phyloP scores from a whole-genome alignment of 1,140 invertebrate genomes.

The Anastatus disparis region DNA sequence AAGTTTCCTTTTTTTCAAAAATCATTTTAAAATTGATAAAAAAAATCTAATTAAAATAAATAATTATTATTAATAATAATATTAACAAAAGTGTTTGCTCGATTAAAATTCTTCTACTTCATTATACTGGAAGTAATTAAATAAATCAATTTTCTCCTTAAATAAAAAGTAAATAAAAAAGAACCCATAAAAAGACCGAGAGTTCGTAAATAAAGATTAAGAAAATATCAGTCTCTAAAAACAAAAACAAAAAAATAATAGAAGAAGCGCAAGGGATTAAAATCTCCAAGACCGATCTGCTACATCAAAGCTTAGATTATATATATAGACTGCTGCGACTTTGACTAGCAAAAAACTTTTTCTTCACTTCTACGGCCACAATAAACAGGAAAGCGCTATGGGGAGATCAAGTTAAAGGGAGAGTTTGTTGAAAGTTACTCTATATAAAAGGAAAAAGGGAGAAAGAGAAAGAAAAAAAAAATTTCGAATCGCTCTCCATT shows the following conservation, averaged over 20 bases:
- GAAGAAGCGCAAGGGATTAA: slow-evolving; percentile 11
- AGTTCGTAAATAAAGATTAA: slow-evolving; percentile 25
- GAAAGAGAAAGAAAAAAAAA: too few relatives aligned
- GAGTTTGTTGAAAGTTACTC: slow-evolving; percentile 18
- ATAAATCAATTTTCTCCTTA: too few relatives aligned
- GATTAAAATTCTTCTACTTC: too few relatives aligned
- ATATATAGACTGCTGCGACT: too few relatives aligned
- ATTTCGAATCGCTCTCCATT: slow-evolving; percentile 26
- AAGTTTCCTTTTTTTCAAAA: too few relatives aligned
- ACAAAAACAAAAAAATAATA: too few relatives aligned
- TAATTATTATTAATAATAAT: too few relatives aligned
- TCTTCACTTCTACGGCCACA: not conserved
- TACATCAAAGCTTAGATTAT: slow-evolving; percentile 1
- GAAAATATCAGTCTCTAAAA: slow-evolving; percentile 26
- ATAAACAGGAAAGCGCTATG: slow-evolving; percentile 27
- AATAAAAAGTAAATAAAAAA: not conserved
- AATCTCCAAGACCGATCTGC: slow-evolving; percentile 8
- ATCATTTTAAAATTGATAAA: too few relatives aligned
- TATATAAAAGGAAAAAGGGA: too few relatives aligned
- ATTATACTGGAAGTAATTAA: too few relatives aligned
- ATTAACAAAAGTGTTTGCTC: too few relatives aligned
- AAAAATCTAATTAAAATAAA: too few relatives aligned
- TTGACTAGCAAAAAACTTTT: slow-evolving; percentile 34
- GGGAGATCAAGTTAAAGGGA: not conserved
- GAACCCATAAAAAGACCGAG: not conserved